Percentiles rank a stretch among this genome's conserved stretches.
phyloP scores from a whole-genome alignment of 2,113 vertebrate species.

The Nesoenas mayeri region DNA sequence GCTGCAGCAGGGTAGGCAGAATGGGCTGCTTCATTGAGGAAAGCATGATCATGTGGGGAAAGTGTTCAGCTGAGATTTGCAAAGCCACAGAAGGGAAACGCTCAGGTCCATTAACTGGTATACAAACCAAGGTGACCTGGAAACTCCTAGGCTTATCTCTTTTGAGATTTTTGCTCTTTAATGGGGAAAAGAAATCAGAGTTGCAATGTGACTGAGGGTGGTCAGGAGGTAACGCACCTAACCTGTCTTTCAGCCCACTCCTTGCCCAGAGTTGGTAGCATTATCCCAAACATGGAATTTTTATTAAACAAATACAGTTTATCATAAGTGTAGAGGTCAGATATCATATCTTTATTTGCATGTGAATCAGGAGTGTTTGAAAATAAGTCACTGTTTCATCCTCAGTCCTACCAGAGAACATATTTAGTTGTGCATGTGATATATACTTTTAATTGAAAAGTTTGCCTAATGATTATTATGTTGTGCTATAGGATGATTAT shows the following conservation, averaged over 20 bases:
- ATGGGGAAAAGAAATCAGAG: not conserved
- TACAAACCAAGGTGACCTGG: not conserved
- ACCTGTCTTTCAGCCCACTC: not conserved
- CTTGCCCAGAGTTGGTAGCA: not conserved
- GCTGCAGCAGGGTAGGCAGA: constrained; percentile 16
- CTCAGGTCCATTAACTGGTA: not conserved
- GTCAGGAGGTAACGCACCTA: not conserved
- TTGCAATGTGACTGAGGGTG: not conserved
- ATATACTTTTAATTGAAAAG: not conserved
- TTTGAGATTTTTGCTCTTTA: not conserved
- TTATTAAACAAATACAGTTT: not conserved
- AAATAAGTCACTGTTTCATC: not conserved
- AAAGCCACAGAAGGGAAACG: not conserved
- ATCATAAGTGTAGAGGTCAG: not conserved
- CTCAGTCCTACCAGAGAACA: not conserved
- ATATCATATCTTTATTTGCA: not conserved
- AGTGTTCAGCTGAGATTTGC: not conserved
- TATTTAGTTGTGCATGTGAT: not conserved
- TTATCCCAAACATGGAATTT: not conserved
- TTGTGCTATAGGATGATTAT: not conserved
- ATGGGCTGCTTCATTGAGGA: not conserved
- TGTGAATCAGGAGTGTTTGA: not conserved
- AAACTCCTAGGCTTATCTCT: not conserved
- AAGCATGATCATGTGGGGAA: not conserved
- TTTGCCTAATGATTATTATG: not conserved